phyloP scores from a whole-genome alignment of 2,888 invertebrate genomes.

The Pogonocherus hispidulus region DNA sequence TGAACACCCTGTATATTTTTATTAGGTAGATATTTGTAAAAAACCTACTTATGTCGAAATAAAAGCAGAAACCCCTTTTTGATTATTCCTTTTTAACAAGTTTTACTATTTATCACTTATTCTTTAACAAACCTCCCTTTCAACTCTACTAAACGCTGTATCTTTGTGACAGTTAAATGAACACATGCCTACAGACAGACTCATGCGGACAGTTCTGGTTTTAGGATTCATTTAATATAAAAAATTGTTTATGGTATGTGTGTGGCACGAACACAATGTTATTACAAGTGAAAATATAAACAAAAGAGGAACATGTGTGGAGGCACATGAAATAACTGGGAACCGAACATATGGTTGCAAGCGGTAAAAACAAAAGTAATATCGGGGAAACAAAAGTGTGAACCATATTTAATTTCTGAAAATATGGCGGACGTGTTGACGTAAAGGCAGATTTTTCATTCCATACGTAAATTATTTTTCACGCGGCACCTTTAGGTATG shows the following conservation, averaged over 20 bases:
- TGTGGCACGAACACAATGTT: conserved; percentile 47
- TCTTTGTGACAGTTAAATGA: too few species aligned
- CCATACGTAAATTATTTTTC: too few species aligned
- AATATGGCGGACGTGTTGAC: conserved; percentile 1
- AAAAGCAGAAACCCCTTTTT: too few species aligned
- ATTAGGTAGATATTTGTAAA: too few species aligned
- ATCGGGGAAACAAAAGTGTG: conserved; percentile 47
- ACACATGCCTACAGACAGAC: neutral
- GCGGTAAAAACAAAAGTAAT: conserved; percentile 44
- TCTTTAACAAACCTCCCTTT: too few species aligned
- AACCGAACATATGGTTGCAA: conserved; percentile 47
- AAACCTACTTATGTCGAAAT: too few species aligned
- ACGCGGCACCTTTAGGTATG: too few species aligned
- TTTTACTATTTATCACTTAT: too few species aligned
- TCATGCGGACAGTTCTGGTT: neutral
- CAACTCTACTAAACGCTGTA: too few species aligned
- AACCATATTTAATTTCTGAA: conserved; percentile 41
- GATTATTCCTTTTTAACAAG: too few species aligned
- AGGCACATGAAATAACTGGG: conserved; percentile 42
- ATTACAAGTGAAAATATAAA: conserved; percentile 54
- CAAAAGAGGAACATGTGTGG: conserved; percentile 52
- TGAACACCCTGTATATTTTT: too few species aligned
- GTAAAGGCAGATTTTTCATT: neutral
- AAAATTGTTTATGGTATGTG: conserved; percentile 47
- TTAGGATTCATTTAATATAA: conserved; percentile 26